Evolutionary conservation across 2,113 vertebrate genomes (phyloP).

Genomic region (Ictalurus punctatus): DNA sequence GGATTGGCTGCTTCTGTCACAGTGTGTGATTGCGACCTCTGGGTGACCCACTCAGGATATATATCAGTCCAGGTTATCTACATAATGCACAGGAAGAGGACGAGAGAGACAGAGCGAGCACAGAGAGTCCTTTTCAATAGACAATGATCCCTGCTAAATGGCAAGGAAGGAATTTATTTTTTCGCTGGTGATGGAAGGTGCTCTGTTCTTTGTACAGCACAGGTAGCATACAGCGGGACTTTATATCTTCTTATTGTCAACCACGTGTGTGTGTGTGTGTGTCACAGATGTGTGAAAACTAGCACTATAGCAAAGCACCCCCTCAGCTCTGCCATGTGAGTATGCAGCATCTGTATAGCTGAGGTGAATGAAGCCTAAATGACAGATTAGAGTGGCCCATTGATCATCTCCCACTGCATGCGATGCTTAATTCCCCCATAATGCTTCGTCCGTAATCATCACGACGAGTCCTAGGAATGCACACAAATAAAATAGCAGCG

Average conservation of each 20-base stretch:
- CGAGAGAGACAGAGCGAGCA: constrained; percentile 54
- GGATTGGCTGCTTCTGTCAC: constrained; percentile 68
- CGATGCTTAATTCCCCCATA: constrained; percentile 66
- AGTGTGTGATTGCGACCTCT: constrained; percentile 78
- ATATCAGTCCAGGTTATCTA: constrained; percentile 76
- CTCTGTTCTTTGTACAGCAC: constrained; percentile 26
- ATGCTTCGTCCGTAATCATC: constrained; percentile 68
- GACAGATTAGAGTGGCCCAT: constrained; percentile 60
- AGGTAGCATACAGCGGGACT: constrained; percentile 27
- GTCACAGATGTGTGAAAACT: constrained; percentile 43
- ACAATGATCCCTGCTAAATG: constrained; percentile 64
- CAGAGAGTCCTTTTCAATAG: constrained; percentile 70
- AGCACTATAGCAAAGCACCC: constrained; percentile 15
- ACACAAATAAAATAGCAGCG: constrained; percentile 58
- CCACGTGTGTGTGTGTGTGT: constrained; percentile 25
- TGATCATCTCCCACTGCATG: constrained; percentile 65
- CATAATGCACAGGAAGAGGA: constrained; percentile 77
- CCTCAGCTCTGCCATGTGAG: constrained; percentile 17
- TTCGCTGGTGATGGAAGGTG: constrained; percentile 41
- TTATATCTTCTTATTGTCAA: constrained; percentile 31
- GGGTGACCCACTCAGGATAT: constrained; percentile 77
- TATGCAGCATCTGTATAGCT: constrained; percentile 36
- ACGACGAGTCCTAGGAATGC: constrained; percentile 61
- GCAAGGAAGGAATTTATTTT: constrained; percentile 58
- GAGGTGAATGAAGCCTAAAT: constrained; percentile 55